These are phyloP conservation scores for Sarcophilus harrisii DNA, from an alignment of 2,797 vertebrate species.

Conservation along the genomic window DNA sequence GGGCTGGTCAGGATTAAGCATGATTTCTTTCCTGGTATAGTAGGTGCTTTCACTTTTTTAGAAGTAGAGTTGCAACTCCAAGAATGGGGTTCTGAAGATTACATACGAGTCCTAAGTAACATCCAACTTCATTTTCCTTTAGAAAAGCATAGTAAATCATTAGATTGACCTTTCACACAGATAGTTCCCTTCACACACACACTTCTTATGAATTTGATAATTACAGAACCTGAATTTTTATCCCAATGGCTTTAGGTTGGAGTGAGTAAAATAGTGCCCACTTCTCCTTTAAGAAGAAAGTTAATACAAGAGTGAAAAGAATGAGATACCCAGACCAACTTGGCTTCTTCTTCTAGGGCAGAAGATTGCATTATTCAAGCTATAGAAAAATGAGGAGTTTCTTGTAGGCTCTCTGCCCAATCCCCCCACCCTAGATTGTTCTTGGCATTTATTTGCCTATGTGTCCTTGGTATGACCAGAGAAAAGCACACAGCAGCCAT, in stretches of 20 bases:
- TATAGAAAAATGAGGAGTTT: not conserved
- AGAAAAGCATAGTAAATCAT: not conserved
- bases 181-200: too few species aligned
- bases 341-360: not conserved
- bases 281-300: not conserved
- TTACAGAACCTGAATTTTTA: not conserved
- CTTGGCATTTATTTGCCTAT: not conserved
- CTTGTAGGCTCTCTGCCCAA: not conserved
- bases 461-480: not conserved
- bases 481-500: not conserved
- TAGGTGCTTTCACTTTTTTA: not conserved
- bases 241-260: not conserved
- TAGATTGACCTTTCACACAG: not conserved
- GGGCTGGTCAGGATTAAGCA: not conserved
- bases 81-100: not conserved
- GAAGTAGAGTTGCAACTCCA: not conserved
- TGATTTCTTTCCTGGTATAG: not conserved
- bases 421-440: not conserved
- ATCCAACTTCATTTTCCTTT: not conserved
- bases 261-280: not conserved
- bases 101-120: not conserved
- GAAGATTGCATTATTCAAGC: not conserved
- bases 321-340: not conserved
- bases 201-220: not conserved
- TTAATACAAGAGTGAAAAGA: not conserved